These are phyloP conservation scores for Kryptolebias marmoratus DNA, from an alignment of 2,113 vertebrate species.

Conservation along the genomic window DNA sequence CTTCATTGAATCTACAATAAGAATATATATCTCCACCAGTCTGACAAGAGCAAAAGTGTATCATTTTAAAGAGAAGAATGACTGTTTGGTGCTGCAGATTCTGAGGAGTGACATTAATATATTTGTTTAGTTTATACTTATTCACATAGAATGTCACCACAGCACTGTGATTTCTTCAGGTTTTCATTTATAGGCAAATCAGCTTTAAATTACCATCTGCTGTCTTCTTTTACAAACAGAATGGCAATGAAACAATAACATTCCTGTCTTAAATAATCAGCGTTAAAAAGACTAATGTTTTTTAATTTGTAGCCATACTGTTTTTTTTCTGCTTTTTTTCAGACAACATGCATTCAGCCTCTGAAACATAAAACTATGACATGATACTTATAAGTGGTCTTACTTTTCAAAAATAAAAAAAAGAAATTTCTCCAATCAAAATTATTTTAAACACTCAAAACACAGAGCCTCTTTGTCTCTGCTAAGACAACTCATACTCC, in stretches of 20 bases:
- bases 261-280: not conserved
- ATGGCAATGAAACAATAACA: not conserved
- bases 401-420: too few species aligned
- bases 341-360: too few species aligned
- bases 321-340: too few species aligned
- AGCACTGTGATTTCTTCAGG: not conserved
- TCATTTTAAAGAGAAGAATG: not conserved
- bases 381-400: too few species aligned
- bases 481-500: not conserved
- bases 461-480: conserved; percentile 8
- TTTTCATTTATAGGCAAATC: not conserved
- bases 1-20: conserved; percentile 19
- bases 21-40: conserved; percentile 1
- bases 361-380: too few species aligned
- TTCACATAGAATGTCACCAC: not conserved
- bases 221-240: not conserved
- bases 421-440: too few species aligned
- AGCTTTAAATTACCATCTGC: not conserved
- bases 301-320: not conserved
- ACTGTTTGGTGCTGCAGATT: not conserved
- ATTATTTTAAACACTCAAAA: not conserved
- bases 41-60: not conserved
- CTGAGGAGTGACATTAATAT: not conserved
- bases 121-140: not conserved
- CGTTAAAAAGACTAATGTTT: not conserved